A percentile compares a stretch with the other conserved stretches of the same genome.
phyloP scores from a whole-genome alignment of 2,888 invertebrate species.

The Branchipolynoe longqiensis region DNA sequence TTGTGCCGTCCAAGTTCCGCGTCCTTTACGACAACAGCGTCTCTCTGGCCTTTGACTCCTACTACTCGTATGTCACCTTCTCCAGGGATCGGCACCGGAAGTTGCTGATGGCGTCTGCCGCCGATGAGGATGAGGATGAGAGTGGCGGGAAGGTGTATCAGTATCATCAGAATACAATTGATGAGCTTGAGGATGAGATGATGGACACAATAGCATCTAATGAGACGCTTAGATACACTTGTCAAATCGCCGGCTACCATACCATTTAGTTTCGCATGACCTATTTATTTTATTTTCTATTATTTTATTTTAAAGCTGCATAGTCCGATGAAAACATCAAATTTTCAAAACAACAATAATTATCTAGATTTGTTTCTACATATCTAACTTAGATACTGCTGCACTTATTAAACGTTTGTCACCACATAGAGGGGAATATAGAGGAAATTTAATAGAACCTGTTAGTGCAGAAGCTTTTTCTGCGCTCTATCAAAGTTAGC shows the following conservation, averaged over 20 bases:
- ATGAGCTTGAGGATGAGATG: constrained; percentile 45
- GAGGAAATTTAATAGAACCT: no score
- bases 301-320: no score
- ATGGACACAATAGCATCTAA: neutral
- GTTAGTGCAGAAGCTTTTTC: no score
- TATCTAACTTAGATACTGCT: no score
- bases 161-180: neutral
- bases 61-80: constrained; percentile 77
- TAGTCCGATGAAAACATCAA: no score
- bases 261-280: no score
- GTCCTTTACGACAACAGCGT: constrained; percentile 86
- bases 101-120: neutral
- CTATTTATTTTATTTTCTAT: no score
- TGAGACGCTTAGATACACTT: neutral
- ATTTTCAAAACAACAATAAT: no score
- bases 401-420: no score
- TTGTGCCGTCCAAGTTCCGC: constrained; percentile 90
- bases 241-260: constrained; percentile 15
- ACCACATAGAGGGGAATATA: no score
- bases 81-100: constrained; percentile 64
- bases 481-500: no score
- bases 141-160: neutral
- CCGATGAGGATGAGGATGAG: neutral
- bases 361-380: no score
- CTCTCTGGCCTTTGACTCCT: constrained; percentile 77